Percentiles rank a stretch among this genome's conserved stretches.
These are phyloP conservation scores for Cariama cristata DNA, from an alignment of 2,113 vertebrate species.

Conservation along the genomic window DNA sequence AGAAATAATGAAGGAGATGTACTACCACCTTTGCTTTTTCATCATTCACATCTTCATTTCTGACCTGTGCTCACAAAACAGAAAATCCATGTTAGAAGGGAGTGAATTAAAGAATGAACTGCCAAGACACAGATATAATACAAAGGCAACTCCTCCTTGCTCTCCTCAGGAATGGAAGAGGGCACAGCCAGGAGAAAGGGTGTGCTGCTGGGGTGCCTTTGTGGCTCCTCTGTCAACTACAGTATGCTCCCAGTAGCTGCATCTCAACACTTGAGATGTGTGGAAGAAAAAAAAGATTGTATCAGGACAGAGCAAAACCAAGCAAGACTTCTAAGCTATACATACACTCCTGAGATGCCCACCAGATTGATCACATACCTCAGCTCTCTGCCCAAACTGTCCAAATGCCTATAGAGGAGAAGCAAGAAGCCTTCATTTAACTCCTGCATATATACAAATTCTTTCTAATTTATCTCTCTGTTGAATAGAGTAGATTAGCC, in stretches of 20 bases:
- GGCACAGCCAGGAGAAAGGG: neutral
- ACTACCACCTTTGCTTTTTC: neutral
- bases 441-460: neutral
- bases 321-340: neutral
- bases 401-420: neutral
- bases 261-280: neutral
- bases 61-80: neutral
- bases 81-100: neutral
- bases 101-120: neutral
- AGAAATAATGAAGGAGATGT: neutral
- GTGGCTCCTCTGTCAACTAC: neutral
- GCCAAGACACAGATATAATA: neutral
- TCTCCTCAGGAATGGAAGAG: neutral
- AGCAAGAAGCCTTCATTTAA: neutral
- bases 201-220: neutral
- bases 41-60: neutral
- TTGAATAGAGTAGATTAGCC: neutral
- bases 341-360: neutral
- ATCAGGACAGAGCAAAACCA: neutral
- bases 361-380: neutral
- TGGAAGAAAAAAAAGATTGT: neutral
- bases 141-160: neutral
- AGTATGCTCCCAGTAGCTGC: neutral
- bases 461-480: neutral
- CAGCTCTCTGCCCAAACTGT: neutral